Evolutionary conservation across 2,797 vertebrate species (phyloP), one percentile per base, ranked within the genome.

Genomic region (Cirrhinus molitorella): DNA sequence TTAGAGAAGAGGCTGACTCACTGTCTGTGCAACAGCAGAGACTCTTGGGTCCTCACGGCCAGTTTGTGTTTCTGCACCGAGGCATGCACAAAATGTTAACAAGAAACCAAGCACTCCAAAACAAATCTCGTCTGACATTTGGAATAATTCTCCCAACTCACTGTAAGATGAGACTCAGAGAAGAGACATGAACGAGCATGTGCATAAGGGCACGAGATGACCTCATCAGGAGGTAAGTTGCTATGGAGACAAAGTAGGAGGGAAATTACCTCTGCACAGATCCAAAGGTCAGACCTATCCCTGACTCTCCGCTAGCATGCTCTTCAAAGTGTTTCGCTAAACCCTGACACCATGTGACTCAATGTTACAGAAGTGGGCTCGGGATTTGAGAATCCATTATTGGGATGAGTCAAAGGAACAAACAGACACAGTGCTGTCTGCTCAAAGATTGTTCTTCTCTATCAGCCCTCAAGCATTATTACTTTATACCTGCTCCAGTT

Each of bases 211-310:
- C 57, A 45, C 53, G 63, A 28, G 16, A 83, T 53, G 70, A 83
- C 80, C 84, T 75, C 65, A 85, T 85, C 83, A 53, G 65, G 37
- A 68, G 66, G 31, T 34, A 59, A 79, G 84, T 85, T 85, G 66
- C 84, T 78, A 87, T 77, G 77, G 84, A 72, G 78, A 87, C 84
- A 67, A 71, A 83, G 51, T 47, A 72, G 57, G 57, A 86, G 47
- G 78, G 51, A 82, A 83, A 85, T 87, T 83, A 85, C 86, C 84
- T 85, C 72, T 72, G 37, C 21, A 23, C 37, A 57, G 78, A 80
- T 77, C n/a, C 71, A 86, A 85, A 85, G 78, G 83, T 85, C 77
- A 85, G 63, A 37, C 40, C 82, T 63, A 61, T 68, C 65, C 51
- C 55, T 31, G 79, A 66, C 74, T 77, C 21, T 14, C 45, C 31